Evolutionary conservation across 1,140 invertebrate species (phyloP), one percentile per base, ranked within the genome.

Genomic region (Temnothorax nylanderi): DNA sequence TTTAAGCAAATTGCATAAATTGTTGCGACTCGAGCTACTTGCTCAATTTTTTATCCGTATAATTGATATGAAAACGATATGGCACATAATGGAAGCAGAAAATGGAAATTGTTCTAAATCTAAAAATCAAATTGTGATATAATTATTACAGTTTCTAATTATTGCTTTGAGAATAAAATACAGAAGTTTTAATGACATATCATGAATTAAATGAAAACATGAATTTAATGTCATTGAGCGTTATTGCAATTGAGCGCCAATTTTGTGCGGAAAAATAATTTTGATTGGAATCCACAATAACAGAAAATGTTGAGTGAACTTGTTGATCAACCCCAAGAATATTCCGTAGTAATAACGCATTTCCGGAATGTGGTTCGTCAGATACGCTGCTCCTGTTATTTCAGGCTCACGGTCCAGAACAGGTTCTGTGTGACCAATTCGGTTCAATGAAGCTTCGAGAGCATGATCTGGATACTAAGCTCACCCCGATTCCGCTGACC

Each of bases 391-490:
- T 64, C 54, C 74, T 69, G 75, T 87, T 89, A 90, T 89, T 89
- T 90, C 85, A 56, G n/a, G 49, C 56, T 72, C 85, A 60, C 49
- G 10, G 18, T 8, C 18, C 62, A 62, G 41, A 69, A 75, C 85
- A 90, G 85, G 88, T 87, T 51, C 71, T 75, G 76, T 75, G 88
- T 78, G 85, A 87, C 88, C 78, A 89, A 87, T 69, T 75, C 71
- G 65, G 75, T 89, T 69, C 72, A 56, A 90, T 89, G 78, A 67
- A 87, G 88, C 88, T 84, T 47, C 58, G 65, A 74, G 78, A 75
- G 62, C 85, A 87, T 81, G 88, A 84, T 72, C 56, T 86, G 58
- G 58, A 56, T 78, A 78, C 56, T 65, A 78, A 85, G 26, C 75
- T 65, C 18, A 34, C 16, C 77, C 56, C 74, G 49, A 74, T 84